Evolutionary conservation across 2,888 invertebrate species (phyloP), one percentile per base, ranked within the genome.

Genomic region (Melitaea athalia): DNA sequence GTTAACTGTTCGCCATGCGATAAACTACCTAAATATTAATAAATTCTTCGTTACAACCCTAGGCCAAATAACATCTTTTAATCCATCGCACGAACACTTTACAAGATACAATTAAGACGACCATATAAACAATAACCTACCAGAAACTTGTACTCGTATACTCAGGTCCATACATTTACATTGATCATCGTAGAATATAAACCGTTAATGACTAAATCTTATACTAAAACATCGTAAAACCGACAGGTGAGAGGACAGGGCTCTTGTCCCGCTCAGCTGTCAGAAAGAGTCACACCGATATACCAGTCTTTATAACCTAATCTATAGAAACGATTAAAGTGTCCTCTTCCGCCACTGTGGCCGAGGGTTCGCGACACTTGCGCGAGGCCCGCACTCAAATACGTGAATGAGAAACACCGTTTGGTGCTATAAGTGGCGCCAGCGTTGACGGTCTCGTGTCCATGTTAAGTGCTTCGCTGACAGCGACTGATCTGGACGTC

Each of bases 21-120:
- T 78, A 86, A 84, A 85, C 75, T 77, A 80, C 77, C 81, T 88
- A 88, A 80, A 86, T 75, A 80, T 85, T 90, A 92, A 82, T 92
- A 92, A 92, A 92, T 92, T 92, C 91, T 85, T 91, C 80, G 83
- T 87, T 85, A 88, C 85, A 88, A 87, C 85, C 87, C 86, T 85
- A 84, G 84, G 83, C 85, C 86, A 83, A 86, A 81, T 79, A 69
- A 72, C 69, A 67, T 73, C 66, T 61, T 74, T 57, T 42, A n/a
- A 38, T 38, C 71, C 72, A 77, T 79, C 72, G 77, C 62, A 31
- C 78, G 77, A 75, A 79, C 79, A 79, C 76, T 74, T 61, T 76
- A 78, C 73, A 74, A 69, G 50, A 68, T 60, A 66, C 53, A 55
- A 50, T 47, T 53, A 11, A 59, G 57, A 57, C 15, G 62, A 59